Evolutionary conservation across 2,113 vertebrate genomes (phyloP).

Genomic region (Hydrochoerus hydrochaeris): DNA sequence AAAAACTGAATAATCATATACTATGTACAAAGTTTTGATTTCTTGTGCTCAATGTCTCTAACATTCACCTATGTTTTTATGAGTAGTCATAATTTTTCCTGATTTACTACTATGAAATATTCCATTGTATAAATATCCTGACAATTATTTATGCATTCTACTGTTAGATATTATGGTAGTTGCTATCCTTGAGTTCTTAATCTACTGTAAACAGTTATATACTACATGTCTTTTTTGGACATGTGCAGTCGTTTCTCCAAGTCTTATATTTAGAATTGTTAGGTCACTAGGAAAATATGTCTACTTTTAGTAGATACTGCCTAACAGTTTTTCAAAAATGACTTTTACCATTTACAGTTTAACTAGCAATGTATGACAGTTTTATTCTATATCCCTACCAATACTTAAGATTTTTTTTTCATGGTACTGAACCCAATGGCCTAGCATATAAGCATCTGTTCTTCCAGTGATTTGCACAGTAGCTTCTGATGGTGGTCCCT

Average conservation of each 20-base stretch:
- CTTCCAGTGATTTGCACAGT: neutral
- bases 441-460: neutral
- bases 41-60: neutral
- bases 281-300: neutral
- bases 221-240: neutral
- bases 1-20: neutral
- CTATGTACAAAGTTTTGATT: neutral
- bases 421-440: neutral
- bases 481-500: neutral
- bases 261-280: neutral
- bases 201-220: neutral
- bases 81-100: neutral
- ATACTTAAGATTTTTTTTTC: neutral
- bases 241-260: neutral
- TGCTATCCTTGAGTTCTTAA: neutral
- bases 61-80: neutral
- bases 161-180: too few relatives aligned
- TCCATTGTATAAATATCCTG: neutral
- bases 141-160: neutral
- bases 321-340: neutral
- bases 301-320: neutral
- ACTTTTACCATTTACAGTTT: neutral
- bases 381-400: neutral
- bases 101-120: neutral
- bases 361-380: neutral